Conservation (phyloP, 2,888 invertebrate species). For the Andrena fulva region DNA sequence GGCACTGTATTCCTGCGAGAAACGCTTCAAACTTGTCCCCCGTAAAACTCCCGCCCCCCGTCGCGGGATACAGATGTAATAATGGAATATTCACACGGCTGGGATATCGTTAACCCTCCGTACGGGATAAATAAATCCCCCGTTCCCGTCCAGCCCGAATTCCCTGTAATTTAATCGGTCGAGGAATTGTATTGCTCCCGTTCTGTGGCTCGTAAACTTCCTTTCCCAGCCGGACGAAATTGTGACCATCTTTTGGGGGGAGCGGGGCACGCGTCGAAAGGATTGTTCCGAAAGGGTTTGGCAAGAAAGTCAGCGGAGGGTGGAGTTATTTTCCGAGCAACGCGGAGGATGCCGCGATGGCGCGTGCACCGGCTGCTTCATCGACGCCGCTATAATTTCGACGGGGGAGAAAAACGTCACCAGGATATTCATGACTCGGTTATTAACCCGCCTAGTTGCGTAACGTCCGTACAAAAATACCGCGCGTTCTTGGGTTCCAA, state of each 20-base stretch:
- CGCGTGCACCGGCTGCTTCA: slow-evolving; percentile 58
- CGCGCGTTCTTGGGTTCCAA: slow-evolving; percentile 3
- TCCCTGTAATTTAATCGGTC: slow-evolving; percentile 5
- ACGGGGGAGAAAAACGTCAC: slow-evolving; percentile 69
- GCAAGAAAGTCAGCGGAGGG: neutral
- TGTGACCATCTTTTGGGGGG: neutral
- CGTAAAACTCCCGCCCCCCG: slow-evolving; percentile 30
- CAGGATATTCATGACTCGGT: slow-evolving; percentile 67
- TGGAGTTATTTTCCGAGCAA: slow-evolving; percentile 1
- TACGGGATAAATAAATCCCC: slow-evolving; percentile 43
- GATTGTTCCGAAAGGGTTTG: neutral
- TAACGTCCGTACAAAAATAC: slow-evolving; percentile 41
- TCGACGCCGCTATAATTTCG: slow-evolving; percentile 64
- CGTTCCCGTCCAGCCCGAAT: neutral
- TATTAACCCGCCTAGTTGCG: slow-evolving; percentile 68
- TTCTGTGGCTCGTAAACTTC: neutral
- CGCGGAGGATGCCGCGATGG: neutral
- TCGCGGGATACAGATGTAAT: slow-evolving; percentile 44
- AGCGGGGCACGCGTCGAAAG: neutral
- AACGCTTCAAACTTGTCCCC: slow-evolving; percentile 55
- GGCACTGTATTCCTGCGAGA: slow-evolving; percentile 28
- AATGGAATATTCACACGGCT: slow-evolving; percentile 45
- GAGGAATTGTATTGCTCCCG: neutral
- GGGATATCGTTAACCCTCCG: slow-evolving; percentile 35
- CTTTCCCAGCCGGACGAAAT: neutral